Evolutionary conservation across 2,888 invertebrate genomes (phyloP).

Genomic region (Drosophila ustulata): DNA sequence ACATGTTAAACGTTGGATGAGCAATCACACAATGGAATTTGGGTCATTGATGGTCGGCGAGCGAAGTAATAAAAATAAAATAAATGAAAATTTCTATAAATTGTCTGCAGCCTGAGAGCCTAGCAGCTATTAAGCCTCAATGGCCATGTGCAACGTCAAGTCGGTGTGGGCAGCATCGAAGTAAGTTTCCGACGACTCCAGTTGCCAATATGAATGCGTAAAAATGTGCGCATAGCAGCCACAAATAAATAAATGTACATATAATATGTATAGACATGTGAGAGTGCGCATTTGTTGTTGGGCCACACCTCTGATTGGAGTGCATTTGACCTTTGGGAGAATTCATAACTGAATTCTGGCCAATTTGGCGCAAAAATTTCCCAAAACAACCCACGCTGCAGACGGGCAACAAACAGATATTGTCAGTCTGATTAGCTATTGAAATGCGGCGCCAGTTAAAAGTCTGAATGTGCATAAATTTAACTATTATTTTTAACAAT

Average conservation of each 20-base stretch:
- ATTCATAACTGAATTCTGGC: constrained; percentile 38
- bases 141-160: constrained; percentile 45
- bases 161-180: constrained; percentile 54
- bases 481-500: constrained; percentile 37
- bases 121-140: constrained; percentile 15
- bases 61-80: constrained; percentile 18
- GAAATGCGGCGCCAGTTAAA: constrained; percentile 50
- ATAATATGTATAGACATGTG: constrained; percentile 26
- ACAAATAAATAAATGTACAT: constrained; percentile 30
- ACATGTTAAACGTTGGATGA: constrained; percentile 11
- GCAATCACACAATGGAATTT: constrained; percentile 38
- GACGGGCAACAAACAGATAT: constrained; percentile 23
- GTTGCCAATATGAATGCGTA: constrained; percentile 45
- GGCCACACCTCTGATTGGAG: constrained; percentile 39
- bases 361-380: constrained; percentile 34
- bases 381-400: constrained; percentile 24
- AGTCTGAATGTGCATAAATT: constrained; percentile 15
- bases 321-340: constrained; percentile 50
- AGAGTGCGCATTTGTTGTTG: constrained; percentile 7
- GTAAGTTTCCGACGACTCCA: constrained; percentile 53
- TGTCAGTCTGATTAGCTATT: constrained; percentile 42
- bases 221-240: background rate
- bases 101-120: constrained; percentile 28
- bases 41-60: constrained; percentile 39
- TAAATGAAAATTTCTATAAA: constrained; percentile 31